A percentile compares a stretch with the other conserved stretches of the same genome.
Evolutionary conservation across 2,888 invertebrate genomes (phyloP).

Genomic region (Fabriciana adippe): DNA sequence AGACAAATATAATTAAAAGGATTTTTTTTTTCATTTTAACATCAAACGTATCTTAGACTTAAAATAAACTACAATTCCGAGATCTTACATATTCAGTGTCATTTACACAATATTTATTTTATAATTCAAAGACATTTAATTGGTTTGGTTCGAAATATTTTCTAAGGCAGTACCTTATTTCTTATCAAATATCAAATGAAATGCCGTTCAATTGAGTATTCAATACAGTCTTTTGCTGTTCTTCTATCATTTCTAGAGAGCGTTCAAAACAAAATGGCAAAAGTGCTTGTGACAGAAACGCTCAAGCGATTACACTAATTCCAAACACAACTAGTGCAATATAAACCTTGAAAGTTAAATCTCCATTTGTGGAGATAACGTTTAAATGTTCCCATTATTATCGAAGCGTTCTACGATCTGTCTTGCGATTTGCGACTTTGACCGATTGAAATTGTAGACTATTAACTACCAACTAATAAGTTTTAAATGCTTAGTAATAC

Average conservation of each 20-base stretch:
- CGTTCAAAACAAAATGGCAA: conserved; percentile 10
- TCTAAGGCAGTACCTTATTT: too few relatives aligned
- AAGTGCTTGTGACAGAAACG: background rate
- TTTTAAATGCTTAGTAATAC: background rate
- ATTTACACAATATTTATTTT: background rate
- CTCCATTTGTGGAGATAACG: conserved; percentile 77
- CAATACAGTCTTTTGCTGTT: conserved; percentile 39
- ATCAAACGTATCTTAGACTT: too few relatives aligned
- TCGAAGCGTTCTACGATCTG: conserved; percentile 11
- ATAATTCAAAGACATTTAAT: too few relatives aligned
- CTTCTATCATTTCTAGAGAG: conserved; percentile 29
- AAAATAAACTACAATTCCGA: conserved; percentile 5
- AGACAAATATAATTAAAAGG: too few relatives aligned
- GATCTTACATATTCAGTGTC: background rate
- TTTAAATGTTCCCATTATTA: conserved; percentile 32
- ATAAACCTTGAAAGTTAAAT: conserved; percentile 52
- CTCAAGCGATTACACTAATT: conserved; percentile 7
- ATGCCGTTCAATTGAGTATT: conserved; percentile 39
- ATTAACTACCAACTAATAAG: too few relatives aligned
- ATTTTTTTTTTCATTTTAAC: too few relatives aligned
- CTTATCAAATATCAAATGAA: background rate
- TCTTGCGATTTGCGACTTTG: background rate
- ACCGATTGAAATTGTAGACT: conserved; percentile 3
- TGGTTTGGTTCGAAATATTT: too few relatives aligned
- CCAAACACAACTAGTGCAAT: conserved; percentile 19